phyloP scores from a whole-genome alignment of 1,140 invertebrate species.

The Elymnias hypermnestra region DNA sequence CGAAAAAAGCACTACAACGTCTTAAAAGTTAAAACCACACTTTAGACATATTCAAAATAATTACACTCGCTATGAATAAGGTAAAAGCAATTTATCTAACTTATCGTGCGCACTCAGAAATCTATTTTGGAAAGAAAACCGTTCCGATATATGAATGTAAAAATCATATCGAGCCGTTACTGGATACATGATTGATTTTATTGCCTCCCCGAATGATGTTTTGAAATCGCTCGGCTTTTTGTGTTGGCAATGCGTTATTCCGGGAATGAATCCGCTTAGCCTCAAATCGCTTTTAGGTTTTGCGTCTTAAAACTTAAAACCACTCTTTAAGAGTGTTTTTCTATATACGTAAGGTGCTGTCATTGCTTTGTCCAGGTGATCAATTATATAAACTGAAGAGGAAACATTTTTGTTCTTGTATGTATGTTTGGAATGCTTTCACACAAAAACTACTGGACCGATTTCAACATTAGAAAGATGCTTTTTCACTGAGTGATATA shows the following conservation, averaged over 20 bases:
- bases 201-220: conserved; percentile 44
- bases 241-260: conserved; percentile 32
- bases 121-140: conserved; percentile 46
- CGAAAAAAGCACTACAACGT: neutral
- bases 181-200: conserved; percentile 53
- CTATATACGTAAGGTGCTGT: too few species aligned
- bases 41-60: conserved; percentile 1
- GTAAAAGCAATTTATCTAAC: conserved; percentile 20
- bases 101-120: conserved; percentile 35
- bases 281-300: conserved; percentile 1
- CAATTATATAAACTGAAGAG: too few species aligned
- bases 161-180: conserved; percentile 43
- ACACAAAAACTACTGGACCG: too few species aligned
- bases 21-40: neutral
- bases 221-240: conserved; percentile 37
- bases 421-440: too few species aligned
- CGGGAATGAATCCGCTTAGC: conserved; percentile 20
- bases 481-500: too few species aligned
- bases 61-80: conserved; percentile 9
- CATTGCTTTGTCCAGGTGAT: too few species aligned
- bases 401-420: too few species aligned
- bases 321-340: too few species aligned
- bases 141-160: conserved; percentile 37
- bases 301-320: too few species aligned
- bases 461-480: too few species aligned